Evolutionary conservation across 2,113 vertebrate genomes (phyloP).

Genomic region (Gracilinanus agilis): DNA sequence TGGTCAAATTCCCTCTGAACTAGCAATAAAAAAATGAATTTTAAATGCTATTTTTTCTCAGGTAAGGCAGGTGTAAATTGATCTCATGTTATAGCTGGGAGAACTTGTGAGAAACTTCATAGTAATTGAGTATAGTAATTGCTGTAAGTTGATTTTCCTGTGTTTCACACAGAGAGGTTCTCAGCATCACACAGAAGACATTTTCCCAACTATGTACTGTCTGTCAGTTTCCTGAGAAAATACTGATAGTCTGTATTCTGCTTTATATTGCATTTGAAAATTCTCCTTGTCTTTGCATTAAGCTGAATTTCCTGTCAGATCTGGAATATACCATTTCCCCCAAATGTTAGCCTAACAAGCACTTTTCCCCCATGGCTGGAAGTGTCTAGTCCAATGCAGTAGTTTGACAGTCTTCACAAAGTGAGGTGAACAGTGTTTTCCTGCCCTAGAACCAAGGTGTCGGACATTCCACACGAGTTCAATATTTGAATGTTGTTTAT

Average conservation of each 20-base stretch:
- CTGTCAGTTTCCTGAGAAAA: conserved; percentile 84
- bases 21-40: conserved; percentile 21
- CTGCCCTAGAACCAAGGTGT: conserved; percentile 93
- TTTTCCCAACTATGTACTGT: conserved; percentile 38
- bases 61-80: conserved; percentile 57
- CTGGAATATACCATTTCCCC: conserved; percentile 96
- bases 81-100: not conserved
- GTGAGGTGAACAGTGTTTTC: conserved; percentile 94
- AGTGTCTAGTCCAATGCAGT: conserved; percentile 98
- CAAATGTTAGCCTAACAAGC: conserved; percentile 93
- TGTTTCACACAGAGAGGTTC: not conserved
- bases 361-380: conserved; percentile 95
- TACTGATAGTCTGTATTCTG: not conserved
- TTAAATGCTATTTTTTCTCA: not conserved
- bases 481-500: conserved; percentile 93
- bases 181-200: not conserved
- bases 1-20: not conserved
- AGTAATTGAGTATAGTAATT: not conserved
- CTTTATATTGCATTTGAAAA: conserved; percentile 83
- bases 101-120: not conserved
- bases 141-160: not conserved
- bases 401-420: conserved; percentile 97
- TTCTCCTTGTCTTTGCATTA: conserved; percentile 88
- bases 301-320: conserved; percentile 93
- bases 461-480: conserved; percentile 97